Evolutionary conservation across 92 coral and sea anemone genomes (phyloP), one percentile per base, ranked within the genome.

Genomic region (Desmophyllum pertusum): DNA sequence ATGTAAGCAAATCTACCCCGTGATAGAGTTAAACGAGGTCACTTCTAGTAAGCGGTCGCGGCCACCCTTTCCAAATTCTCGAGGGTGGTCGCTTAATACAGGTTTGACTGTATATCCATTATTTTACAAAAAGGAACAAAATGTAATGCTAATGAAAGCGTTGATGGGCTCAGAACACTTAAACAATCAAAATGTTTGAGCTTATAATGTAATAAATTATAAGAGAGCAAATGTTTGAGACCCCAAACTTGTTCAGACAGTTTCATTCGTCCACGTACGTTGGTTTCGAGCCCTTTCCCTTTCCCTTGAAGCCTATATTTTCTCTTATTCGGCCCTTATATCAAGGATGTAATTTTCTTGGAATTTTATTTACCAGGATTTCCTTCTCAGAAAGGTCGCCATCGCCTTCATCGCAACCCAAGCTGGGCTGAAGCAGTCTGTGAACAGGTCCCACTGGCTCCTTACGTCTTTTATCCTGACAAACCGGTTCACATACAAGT

Each of bases 401-500:
- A 75, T 59, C 84, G 70, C 29, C 89, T 89, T 36, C 75, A 51
- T 30, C 92, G 73, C 66, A 38, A 40, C 29, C 92, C 92, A n/a
- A 75, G 75, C 68, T 89, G 89, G 92, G 85, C 92, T 43, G 92
- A 84, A 17, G 86, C 80, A 51, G 77, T 85, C 52, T 89, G 92
- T 30, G 81, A 86, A 74, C 80, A 83, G 37, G 73, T 93, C 43
- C 80, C 70, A 40, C 85, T 93, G 59, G 72, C 33, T 15, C 92
- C 92, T 0, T 87, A 81, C 42, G 79, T 91, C 9, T 93, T 93
- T 73, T 93, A 93, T 84, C 97, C 97, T 19, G 97, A 93, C 85
- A 93, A 85, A 80, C 97, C 90, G 27, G 92, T 93, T 10, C 97
- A 90, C 83, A 86, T 93, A 30, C 97, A 93, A 68, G 86, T 88